These are phyloP conservation scores for Drosophila ezoana DNA, from an alignment of 2,888 invertebrate species.

Conservation along the genomic window DNA sequence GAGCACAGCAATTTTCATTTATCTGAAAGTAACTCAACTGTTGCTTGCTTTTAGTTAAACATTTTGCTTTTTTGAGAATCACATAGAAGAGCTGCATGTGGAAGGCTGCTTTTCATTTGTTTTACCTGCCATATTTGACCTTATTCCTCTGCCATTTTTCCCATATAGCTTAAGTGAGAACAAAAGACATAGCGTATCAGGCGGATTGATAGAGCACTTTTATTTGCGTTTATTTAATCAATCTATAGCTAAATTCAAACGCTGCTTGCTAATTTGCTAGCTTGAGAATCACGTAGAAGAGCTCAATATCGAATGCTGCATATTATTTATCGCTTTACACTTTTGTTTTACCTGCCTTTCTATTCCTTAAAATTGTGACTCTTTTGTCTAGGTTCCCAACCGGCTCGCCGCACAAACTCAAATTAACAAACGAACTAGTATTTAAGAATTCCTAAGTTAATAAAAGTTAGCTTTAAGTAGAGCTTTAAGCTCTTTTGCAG, in stretches of 20 bases:
- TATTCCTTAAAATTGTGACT: no score
- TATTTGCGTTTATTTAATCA: background rate
- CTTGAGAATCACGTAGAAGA: background rate
- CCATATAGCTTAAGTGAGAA: background rate
- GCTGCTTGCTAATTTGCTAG: background rate
- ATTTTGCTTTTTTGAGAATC: background rate
- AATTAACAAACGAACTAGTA: no score
- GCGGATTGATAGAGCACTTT: slow-evolving; percentile 9
- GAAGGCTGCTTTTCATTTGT: no score
- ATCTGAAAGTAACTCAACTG: background rate
- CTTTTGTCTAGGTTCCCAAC: no score
- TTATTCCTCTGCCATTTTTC: no score
- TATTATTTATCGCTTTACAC: no score
- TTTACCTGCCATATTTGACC: background rate
- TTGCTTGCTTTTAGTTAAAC: background rate
- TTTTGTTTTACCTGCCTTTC: no score
- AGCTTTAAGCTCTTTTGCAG: no score
- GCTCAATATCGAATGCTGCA: background rate
- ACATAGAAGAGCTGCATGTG: background rate
- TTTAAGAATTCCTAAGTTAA: no score
- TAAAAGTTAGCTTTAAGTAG: no score
- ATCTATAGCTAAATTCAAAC: background rate
- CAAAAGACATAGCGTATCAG: slow-evolving; percentile 1
- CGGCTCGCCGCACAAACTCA: no score
- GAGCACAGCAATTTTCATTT: slow-evolving; percentile 3